A percentile compares a stretch with the other conserved stretches of the same genome.
phyloP scores from a whole-genome alignment of 1,140 invertebrate species.

The Leptestheria dahalacensis region DNA sequence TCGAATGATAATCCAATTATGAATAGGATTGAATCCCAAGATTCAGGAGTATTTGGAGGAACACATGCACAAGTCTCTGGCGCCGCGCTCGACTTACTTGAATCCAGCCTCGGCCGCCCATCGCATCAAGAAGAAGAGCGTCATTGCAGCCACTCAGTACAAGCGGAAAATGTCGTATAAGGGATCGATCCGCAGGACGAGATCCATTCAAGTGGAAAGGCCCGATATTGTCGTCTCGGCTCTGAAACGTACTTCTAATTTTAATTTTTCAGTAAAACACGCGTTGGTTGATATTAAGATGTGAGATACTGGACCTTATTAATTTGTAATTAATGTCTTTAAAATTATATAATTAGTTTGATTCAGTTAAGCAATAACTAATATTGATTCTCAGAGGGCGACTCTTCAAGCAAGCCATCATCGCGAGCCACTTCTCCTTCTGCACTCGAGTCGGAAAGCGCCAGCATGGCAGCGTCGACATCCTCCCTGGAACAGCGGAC shows the following conservation, averaged over 20 bases:
- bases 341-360: too few relatives aligned
- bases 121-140: constrained; percentile 6
- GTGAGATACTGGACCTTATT: too few relatives aligned
- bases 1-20: constrained; percentile 14
- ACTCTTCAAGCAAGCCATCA: not conserved
- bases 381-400: not conserved
- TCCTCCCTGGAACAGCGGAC: constrained; percentile 26
- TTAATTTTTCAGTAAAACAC: too few relatives aligned
- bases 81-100: constrained; percentile 49
- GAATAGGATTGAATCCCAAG: constrained; percentile 54
- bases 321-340: too few relatives aligned
- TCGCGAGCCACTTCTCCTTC: not conserved
- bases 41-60: constrained; percentile 77
- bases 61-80: constrained; percentile 62
- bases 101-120: constrained; percentile 11
- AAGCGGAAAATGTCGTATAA: constrained; percentile 54
- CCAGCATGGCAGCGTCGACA: not conserved
- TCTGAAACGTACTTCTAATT: not conserved
- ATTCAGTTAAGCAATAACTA: too few relatives aligned
- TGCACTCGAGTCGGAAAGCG: not conserved
- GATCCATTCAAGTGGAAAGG: constrained; percentile 58
- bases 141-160: constrained; percentile 8
- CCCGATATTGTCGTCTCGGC: not conserved
- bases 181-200: constrained; percentile 70
- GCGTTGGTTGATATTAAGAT: too few relatives aligned